phyloP scores from a whole-genome alignment of 1,140 invertebrate genomes.

The Anoplophora glabripennis region DNA sequence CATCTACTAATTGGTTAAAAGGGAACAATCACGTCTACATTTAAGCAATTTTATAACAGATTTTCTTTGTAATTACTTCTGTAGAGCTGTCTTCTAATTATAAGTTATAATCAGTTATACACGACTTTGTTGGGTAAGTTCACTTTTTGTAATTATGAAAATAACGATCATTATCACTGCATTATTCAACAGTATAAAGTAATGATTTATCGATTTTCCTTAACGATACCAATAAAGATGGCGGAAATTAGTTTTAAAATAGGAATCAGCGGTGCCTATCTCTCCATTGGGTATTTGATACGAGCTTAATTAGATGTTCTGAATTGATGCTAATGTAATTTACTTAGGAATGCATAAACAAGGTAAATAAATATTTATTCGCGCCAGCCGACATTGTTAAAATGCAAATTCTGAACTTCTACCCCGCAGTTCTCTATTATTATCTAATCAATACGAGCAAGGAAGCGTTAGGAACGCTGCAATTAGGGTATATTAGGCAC shows the following conservation, averaged over 20 bases:
- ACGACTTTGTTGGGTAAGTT: no score
- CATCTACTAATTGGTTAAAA: no score
- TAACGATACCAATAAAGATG: neutral
- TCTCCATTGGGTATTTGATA: conserved; percentile 2
- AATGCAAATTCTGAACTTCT: conserved; percentile 36
- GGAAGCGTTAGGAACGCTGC: neutral
- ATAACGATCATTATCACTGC: no score
- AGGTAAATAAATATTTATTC: conserved; percentile 37
- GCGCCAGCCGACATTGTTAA: conserved; percentile 33
- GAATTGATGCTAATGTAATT: conserved; percentile 32
- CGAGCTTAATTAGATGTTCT: conserved; percentile 17
- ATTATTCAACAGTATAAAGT: no score
- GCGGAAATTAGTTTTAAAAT: neutral
- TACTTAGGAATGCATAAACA: conserved; percentile 32
- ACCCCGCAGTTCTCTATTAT: conserved; percentile 18
- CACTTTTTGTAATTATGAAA: no score
- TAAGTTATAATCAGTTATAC: no score
- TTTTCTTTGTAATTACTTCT: no score
- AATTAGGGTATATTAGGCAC: neutral
- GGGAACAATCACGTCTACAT: no score
- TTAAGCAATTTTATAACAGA: no score
- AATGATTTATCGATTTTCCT: neutral
- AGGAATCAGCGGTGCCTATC: neutral
- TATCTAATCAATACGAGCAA: conserved; percentile 7
- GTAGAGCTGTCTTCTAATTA: no score